Base-by-base conservation (phyloP, 2,113 vertebrate species). In the Aythya baeri region DNA sequence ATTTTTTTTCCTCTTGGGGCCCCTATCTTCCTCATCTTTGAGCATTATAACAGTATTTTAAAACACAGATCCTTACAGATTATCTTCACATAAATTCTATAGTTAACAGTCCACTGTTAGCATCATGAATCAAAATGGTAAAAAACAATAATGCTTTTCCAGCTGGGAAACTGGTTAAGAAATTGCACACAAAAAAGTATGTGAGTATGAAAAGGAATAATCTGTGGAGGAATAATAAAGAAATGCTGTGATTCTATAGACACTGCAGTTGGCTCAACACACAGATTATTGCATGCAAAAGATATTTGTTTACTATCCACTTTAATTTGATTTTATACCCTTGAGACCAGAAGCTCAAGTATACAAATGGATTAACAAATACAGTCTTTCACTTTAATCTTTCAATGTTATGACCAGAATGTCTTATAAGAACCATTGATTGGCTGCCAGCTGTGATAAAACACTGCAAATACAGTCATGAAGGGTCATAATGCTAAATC, bases 281-380 rank as follows among this genome's bases (percentile, higher is more conserved):
- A 36, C 5, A 41, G 67, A 89, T 58, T 61, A 74, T 25, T 86
- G 13, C 41, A 77, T 59, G 31, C 52, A 96, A 50, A 91, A 94
- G n/a, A 59, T 63, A 73, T 93, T 78, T 91, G 75, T 22, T 91
- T 87, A 76, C 62, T 73, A 82, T 71, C 22, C 58, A 80, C 36
- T 86, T 80, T 85, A 81, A 92, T 89, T 94, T 88, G 14, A 85
- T 95, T 91, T 79, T 41, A 67, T 89, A 83, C 63, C 27, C 82
- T 1, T 2, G 79, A 94, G 87, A 85, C 94, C 82, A 88, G 65
- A 88, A 58, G 4, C 55, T 73, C 31, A 61, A 67, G 67, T 79
- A 66, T 36, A 89, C 49, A 95, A 88, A 74, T 83, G 73, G 26
- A 89, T 80, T 89, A 93, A 46, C 13, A 89, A 91, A 96, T 52